Base-by-base conservation (phyloP, 2,888 invertebrate genomes). In the Plemyria rubiginata region DNA sequence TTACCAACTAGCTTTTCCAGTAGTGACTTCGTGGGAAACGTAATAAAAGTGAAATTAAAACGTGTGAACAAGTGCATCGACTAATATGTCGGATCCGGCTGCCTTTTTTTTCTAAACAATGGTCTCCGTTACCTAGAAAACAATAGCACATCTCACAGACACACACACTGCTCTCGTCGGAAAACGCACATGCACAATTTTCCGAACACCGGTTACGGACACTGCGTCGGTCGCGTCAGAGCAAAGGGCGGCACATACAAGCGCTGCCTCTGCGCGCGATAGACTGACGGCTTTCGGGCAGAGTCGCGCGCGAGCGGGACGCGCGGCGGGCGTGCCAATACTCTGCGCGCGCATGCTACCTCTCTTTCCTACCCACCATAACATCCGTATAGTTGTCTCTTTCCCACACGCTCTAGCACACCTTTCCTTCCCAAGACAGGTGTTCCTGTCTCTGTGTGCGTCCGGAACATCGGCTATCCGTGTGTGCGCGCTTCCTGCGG, bases 171-270 rank as follows among this genome's bases (percentile, higher is more conserved):
- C 87, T 85, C 80, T 85, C 82, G 83, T 86, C 91, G 92, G 92
- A 91, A 92, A 92, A 90, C 90, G 92, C 92, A 92, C 92, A 92
- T 91, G 89, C 92, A 92, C 92, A 92, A 92, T 92, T 92, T 91
- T 91, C 92, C 92, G 91, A 91, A 89, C 88, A 88, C 87, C 90
- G 87, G 84, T 90, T 90, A 88, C 90, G 90, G 90, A 86, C 87
- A 90, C 90, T 87, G 90, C 87, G 90, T 90, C 90, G 91, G 86
- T 91, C 91, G 89, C 90, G 86, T 84, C 80, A 79, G 74, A 87
- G 85, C 88, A 87, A 86, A 84, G 82, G 78, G 88, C 87, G 87
- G 88, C 88, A 90, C 90, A 78, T 82, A 81, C 84, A 76, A 84
- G 73, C 87, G 85, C 86, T 87, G 84, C 89, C 91, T 88, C 85